Base-by-base conservation (phyloP, 2,113 vertebrate species). In the Epinephelus cyanopodus region DNA sequence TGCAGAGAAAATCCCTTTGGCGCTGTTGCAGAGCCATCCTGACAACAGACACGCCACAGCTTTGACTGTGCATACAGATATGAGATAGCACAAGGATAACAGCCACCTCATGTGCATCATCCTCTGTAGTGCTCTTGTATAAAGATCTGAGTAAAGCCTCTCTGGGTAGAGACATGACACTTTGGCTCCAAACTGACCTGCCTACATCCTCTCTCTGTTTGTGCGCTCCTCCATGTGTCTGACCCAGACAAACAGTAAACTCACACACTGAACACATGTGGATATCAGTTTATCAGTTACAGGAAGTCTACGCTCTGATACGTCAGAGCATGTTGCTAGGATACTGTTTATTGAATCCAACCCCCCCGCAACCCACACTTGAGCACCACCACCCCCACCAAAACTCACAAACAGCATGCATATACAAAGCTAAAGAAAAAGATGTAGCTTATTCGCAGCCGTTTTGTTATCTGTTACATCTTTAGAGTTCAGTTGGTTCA, bases 311-410 rank as follows among this genome's bases (percentile, higher is more conserved):
- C 5, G 29, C 64, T 37, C 12, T 71, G 47, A 57, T 64, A 58
- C 19, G 42, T 48, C 69, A 15, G 37, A 17, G 64, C 33, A 45
- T 6, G 84, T 90, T 90, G 86, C 90, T 85, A 81, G 77, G 78
- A 83, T 11, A 86, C 73, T 39, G 11, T 72, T 68, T 88, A 74
- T 79, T 63, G 1, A 83, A 66, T 77, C 48, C 10, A 39, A 66
- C 33, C 18, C 56, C 33, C 3, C 29, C 5, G n/a, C n/a, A 54
- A 25, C 47, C 17, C 19, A 50, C 27, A 37, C 27, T 48, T 29
- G 17, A 18, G 25, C 37, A 4, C 10, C 54, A 53, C 18, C 17
- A 18, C 57, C 29, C 5, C 54, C 23, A 45, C 18, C 0, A 2
- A 27, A 33, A 56, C 18, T 27, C 47, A 33, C 37, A 37, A 19